Base-by-base conservation (phyloP, 1,140 invertebrate genomes). In the Hydropsyche tenuis region DNA sequence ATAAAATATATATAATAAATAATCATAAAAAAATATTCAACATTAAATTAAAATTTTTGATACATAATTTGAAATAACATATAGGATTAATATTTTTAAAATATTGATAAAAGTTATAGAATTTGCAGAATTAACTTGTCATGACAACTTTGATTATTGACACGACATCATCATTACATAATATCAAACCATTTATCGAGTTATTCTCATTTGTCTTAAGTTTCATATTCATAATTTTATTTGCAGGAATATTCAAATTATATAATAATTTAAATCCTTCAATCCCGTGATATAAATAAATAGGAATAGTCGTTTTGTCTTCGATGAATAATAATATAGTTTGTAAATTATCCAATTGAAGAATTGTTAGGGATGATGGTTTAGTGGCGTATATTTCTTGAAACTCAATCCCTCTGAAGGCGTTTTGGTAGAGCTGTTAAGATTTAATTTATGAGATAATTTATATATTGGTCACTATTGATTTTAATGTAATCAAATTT, bases 371-470 rank as follows among this genome's bases (percentile, higher is more conserved):
- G 12, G 75, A 76, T 60, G 75, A 60, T 9, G 75, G 75, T 14
- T 76, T 73, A 64, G 56, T 66, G 23, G 48, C n/a, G 5, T 48
- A 11, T 60, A 76, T 71, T 42, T 69, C 71, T 72, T 76, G 75
- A 23, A 76, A 68, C 16, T 73, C 25, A 12, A 23, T 64, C 16
- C 37, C 75, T 30, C 60, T 25, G 11, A 63, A 71, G 12, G 68
- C 20, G 48, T 76, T 72, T 69, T 76, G 72, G 30, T 76, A 76
- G 16, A 76, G 73, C 75, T 76, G 23, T 51, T 9, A 76, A 72
- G 14, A 18, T 56, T 53, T 23, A 60, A 23, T 1, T 22, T 56
- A 20, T 11, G 20, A 37, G n/a, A n/a, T n/a, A n/a, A n/a, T n/a
- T n/a, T 37, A 37, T 37, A 37, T 3, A 37, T 37, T 37, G 9